Evolutionary conservation across 2,888 invertebrate genomes (phyloP), one percentile per base, ranked within the genome.

Genomic region (Pachymerium ferrugineum): DNA sequence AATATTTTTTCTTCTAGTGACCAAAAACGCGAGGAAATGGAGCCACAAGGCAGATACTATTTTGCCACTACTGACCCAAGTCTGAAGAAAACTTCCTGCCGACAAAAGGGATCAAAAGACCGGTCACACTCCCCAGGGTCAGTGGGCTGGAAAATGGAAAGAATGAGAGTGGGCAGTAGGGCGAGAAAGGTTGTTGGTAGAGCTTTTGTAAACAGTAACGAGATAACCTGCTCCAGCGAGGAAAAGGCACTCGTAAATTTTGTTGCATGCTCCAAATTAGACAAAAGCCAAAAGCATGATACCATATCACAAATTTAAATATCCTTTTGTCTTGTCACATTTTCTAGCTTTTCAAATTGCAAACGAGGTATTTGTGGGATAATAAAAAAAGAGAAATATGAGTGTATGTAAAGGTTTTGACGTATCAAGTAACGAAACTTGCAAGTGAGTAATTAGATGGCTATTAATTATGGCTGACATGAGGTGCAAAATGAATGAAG

Each of bases 21-120:
- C 47, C 47, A 16, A 47, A n/a, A n/a, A 47, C 16, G 14, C 10
- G n/a, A 16, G 47, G 47, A 47, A 47, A 47, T 47, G 47, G 47
- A 47, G 47, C 47, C 47, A 47, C n/a, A 22, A 47, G 47, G 16
- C 47, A 47, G 47, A 47, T 47, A 47, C 47, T 22, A 47, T 47
- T 47, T 47, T 47, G 47, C 47, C 47, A 47, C 47, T 47, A 47
- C 47, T 47, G 47, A 47, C 47, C 47, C 47, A 47, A 47, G 47
- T 47, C 47, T 47, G 16, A 19, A 22, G 47, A 16, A 47, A 47
- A 47, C 47, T 47, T 47, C 47, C 47, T 47, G 47, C 47, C 47
- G 47, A 47, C 47, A 47, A 47, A 47, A 47, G 47, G 47, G 47
- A 47, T 47, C 47, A 47, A 47, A 47, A 47, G 47, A 47, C 47